A percentile compares a stretch with the other conserved stretches of the same genome.
These are phyloP conservation scores for Nicator chloris DNA, from an alignment of 2,113 vertebrate species.

Conservation along the genomic window DNA sequence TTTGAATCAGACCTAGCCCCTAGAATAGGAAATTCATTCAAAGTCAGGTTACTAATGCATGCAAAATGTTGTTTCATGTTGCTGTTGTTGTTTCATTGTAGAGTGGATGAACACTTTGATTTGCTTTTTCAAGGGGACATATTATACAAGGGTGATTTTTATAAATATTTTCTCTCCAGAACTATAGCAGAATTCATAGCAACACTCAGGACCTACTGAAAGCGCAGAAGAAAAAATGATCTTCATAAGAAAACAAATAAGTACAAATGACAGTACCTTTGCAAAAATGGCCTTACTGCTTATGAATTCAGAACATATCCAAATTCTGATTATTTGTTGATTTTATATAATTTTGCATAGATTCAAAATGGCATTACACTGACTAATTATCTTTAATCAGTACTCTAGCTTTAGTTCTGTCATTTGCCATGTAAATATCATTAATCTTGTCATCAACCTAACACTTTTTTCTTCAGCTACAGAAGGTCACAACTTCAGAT, in stretches of 20 bases:
- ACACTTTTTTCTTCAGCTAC: conserved; percentile 1
- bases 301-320: conserved; percentile 9
- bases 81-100: no score
- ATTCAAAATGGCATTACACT: conserved; percentile 44
- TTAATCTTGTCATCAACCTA: conserved; percentile 53
- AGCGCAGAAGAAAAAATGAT: not conserved
- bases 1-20: not conserved
- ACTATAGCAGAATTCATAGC: not conserved
- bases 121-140: not conserved
- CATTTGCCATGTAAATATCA: conserved; percentile 61
- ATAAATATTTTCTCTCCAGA: not conserved
- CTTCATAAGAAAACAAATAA: not conserved
- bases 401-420: conserved; percentile 41
- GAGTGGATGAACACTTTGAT: not conserved
- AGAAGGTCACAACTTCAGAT: conserved; percentile 26
- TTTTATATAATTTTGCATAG: conserved; percentile 31
- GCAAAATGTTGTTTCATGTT: not conserved
- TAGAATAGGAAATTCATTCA: not conserved
- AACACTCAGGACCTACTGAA: not conserved
- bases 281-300: not conserved
- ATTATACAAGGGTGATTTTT: not conserved
- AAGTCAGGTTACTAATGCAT: not conserved
- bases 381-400: conserved; percentile 61
- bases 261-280: not conserved
- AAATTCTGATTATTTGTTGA: conserved; percentile 49